Conservation (phyloP, 2,888 invertebrate species). For the Pachliopta kotzebuea region DNA sequence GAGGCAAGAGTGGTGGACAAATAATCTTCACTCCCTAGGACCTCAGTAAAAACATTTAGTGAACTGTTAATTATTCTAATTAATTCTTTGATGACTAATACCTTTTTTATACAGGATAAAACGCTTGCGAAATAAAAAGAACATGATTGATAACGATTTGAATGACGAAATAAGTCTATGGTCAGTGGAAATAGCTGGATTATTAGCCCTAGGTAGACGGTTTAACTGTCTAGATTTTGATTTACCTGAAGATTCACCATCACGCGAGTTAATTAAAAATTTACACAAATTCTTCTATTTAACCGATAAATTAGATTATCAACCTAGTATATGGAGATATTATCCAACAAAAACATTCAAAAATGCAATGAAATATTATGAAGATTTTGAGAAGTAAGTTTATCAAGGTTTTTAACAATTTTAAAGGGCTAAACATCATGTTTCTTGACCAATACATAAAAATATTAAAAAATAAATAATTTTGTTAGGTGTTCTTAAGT, state of each 20-base stretch:
- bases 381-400: constrained; percentile 38
- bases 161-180: constrained; percentile 80
- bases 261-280: constrained; percentile 47
- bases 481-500: no score
- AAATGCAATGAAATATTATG: constrained; percentile 50
- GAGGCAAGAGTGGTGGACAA: no score
- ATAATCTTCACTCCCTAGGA: no score
- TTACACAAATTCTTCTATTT: constrained; percentile 46
- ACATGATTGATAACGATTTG: constrained; percentile 78
- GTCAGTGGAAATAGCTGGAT: constrained; percentile 79
- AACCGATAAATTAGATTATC: constrained; percentile 48
- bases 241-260: constrained; percentile 50
- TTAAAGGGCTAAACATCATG: no score
- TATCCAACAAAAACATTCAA: constrained; percentile 46
- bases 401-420: neutral
- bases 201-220: constrained; percentile 58
- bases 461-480: no score
- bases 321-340: constrained; percentile 49
- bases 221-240: constrained; percentile 54
- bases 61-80: no score
- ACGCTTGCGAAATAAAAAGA: constrained; percentile 66
- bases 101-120: constrained; percentile 60
- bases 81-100: no score
- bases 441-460: no score
- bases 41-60: no score